phyloP scores from a whole-genome alignment of 2,797 vertebrate species.

The Pipistrellus pygmaeus region DNA sequence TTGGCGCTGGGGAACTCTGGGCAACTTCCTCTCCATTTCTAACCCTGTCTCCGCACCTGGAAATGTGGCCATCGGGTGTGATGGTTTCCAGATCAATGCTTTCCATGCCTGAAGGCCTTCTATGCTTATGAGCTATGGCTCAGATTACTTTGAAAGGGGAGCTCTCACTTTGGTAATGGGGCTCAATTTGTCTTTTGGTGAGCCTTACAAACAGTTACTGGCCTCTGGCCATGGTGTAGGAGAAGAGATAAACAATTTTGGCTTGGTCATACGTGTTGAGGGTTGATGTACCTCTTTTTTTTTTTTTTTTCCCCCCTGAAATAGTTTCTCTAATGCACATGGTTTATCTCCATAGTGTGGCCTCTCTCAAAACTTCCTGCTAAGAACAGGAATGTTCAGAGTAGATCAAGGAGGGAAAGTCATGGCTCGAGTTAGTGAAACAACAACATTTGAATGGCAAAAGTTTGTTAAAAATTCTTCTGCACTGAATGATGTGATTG shows the following conservation, averaged over 20 bases:
- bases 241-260: background rate
- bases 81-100: background rate
- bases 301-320: background rate
- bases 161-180: background rate
- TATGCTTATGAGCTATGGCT: background rate
- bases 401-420: background rate
- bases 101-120: background rate
- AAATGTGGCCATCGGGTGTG: background rate
- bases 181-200: background rate
- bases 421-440: background rate
- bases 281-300: background rate
- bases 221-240: background rate
- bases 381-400: background rate
- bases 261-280: background rate
- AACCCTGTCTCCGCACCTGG: background rate
- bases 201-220: background rate
- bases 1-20: background rate
- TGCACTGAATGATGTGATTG: background rate
- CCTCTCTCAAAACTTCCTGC: background rate
- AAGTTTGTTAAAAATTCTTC: slow-evolving; percentile 20
- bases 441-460: background rate
- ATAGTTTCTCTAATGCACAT: background rate
- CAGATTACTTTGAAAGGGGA: slow-evolving; percentile 32
- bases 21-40: background rate
- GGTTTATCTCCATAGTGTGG: background rate